Conservation (phyloP, 2,797 vertebrate species). For the Gymnopithys bicolor region DNA sequence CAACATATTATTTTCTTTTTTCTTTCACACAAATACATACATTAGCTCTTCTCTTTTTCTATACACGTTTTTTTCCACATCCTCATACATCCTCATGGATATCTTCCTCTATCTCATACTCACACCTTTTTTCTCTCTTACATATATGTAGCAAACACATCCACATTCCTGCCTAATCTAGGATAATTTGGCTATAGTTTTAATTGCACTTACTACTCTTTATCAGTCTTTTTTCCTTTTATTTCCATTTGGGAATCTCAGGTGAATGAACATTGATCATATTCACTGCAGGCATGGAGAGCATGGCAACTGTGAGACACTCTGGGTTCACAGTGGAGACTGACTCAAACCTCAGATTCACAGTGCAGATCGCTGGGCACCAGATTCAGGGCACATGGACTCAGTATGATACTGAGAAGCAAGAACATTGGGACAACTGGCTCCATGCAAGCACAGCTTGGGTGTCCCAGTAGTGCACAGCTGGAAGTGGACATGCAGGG, state of each 20-base stretch:
- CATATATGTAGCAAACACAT: neutral
- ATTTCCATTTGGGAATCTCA: neutral
- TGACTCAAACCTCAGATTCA: neutral
- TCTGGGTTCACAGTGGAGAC: neutral
- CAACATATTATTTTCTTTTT: neutral
- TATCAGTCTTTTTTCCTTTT: neutral
- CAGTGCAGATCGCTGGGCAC: neutral
- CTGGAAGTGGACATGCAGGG: neutral
- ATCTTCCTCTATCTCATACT: neutral
- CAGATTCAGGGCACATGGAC: neutral
- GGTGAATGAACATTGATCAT: neutral
- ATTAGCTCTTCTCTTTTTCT: neutral
- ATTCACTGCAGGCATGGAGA: neutral
- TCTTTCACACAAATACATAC: neutral
- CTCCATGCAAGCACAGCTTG: neutral
- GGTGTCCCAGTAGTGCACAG: neutral
- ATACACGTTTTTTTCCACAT: rapidly evolving
- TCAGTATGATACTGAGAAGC: neutral
- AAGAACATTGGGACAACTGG: neutral
- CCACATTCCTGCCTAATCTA: neutral
- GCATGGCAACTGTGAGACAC: neutral
- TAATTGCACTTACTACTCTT: neutral
- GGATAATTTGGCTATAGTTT: neutral
- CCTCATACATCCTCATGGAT: neutral
- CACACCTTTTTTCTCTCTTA: neutral